These are phyloP conservation scores for Musca domestica DNA, from an alignment of 1,140 invertebrate genomes.

Conservation along the genomic window DNA sequence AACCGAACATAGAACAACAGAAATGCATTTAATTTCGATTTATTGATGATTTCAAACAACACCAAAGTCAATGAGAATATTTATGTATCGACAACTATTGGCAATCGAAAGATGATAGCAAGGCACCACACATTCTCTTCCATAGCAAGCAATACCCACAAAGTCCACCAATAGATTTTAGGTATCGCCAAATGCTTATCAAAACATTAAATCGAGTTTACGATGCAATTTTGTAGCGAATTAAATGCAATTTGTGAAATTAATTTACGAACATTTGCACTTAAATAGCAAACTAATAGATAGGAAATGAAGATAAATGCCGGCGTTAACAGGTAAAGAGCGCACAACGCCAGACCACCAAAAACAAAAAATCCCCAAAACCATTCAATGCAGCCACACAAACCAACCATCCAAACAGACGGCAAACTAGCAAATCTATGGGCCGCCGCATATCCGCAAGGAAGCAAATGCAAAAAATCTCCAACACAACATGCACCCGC, in stretches of 20 bases:
- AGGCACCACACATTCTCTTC: too few species aligned
- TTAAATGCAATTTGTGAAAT: slow-evolving; percentile 24
- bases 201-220: slow-evolving; percentile 23
- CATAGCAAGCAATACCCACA: background rate
- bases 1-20: slow-evolving; percentile 2
- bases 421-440: background rate
- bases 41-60: slow-evolving; percentile 16
- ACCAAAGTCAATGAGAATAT: background rate
- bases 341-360: background rate
- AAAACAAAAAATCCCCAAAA: background rate
- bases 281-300: slow-evolving; percentile 20
- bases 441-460: background rate
- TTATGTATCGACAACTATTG: background rate
- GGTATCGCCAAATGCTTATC: slow-evolving; percentile 10
- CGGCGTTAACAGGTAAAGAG: too few species aligned
- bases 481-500: too few species aligned
- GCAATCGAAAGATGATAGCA: too few species aligned
- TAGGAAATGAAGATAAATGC: slow-evolving; percentile 16
- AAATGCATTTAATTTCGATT: slow-evolving; percentile 19
- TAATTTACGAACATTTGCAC: slow-evolving; percentile 26
- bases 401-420: too few species aligned
- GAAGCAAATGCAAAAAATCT: too few species aligned
- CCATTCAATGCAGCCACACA: too few species aligned
- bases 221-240: slow-evolving; percentile 24
- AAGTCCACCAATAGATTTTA: background rate